Percentiles rank a stretch among this genome's conserved stretches.
These are phyloP conservation scores for Halichoerus grypus DNA, from an alignment of 2,113 vertebrate species.

Conservation along the genomic window DNA sequence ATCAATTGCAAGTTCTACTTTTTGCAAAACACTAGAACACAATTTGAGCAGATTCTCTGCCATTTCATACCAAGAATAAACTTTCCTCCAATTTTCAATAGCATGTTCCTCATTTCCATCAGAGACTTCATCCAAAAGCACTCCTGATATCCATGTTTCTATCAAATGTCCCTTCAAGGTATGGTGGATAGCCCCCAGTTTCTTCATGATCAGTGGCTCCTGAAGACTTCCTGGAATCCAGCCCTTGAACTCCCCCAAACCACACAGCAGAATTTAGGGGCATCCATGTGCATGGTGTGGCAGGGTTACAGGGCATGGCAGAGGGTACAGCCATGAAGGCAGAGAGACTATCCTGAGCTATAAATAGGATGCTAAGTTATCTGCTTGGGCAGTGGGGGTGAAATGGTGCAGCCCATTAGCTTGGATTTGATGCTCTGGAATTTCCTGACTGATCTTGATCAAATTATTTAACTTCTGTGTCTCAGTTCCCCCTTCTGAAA, in stretches of 20 bases:
- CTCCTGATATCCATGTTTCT: neutral
- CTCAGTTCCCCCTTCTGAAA: neutral
- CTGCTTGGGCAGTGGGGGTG: neutral
- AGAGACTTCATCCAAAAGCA: neutral
- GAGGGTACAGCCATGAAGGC: neutral
- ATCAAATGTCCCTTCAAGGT: neutral
- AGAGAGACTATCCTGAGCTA: neutral
- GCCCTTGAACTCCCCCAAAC: neutral
- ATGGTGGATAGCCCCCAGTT: neutral
- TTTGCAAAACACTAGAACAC: too few species aligned
- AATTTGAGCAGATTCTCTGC: too few species aligned
- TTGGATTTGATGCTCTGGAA: neutral
- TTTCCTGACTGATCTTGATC: neutral
- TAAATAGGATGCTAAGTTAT: neutral
- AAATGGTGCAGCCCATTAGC: neutral
- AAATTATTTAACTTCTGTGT: neutral
- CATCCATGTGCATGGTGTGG: neutral
- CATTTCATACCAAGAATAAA: neutral
- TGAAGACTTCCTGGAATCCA: neutral
- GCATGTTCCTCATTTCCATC: neutral
- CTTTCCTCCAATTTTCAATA: neutral
- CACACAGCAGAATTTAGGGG: neutral
- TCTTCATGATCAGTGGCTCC: neutral
- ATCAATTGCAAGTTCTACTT: too few species aligned
- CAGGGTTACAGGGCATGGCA: neutral